Evolutionary conservation across 2,113 vertebrate genomes (phyloP).

Genomic region (Nettapus auritus): DNA sequence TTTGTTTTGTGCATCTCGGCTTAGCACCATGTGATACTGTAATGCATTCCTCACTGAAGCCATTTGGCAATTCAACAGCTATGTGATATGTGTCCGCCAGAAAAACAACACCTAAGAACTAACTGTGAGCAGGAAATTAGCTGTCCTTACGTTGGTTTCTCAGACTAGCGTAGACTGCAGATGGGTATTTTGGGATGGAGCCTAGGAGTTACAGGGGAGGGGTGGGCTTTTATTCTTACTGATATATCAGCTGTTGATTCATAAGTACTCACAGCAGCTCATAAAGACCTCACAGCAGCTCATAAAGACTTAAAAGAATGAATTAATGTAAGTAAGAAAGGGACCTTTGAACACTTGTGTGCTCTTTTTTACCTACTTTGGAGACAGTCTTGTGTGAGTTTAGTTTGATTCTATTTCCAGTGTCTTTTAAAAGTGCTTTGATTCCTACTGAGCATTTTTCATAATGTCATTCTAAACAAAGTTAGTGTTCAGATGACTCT

Average conservation of each 20-base stretch:
- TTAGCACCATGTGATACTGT: background rate
- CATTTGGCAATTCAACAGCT: background rate
- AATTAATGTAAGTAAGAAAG: background rate
- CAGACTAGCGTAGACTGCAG: background rate
- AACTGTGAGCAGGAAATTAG: background rate
- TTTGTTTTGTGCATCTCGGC: background rate
- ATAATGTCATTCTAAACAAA: conserved; percentile 50
- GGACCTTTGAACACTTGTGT: background rate
- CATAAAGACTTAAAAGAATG: background rate
- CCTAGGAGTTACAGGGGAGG: background rate
- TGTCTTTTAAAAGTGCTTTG: conserved; percentile 41
- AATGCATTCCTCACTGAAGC: background rate
- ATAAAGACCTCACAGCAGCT: background rate
- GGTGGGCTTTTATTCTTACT: background rate
- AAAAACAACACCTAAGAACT: background rate
- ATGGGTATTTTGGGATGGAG: background rate
- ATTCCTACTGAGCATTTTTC: conserved; percentile 35
- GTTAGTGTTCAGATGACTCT: conserved; percentile 51
- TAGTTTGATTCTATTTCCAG: background rate
- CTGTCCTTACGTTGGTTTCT: background rate
- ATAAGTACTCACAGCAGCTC: background rate
- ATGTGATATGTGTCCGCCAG: background rate
- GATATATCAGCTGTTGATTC: background rate
- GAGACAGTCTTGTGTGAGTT: background rate
- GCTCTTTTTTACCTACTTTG: background rate